phyloP scores from a whole-genome alignment of 2,888 invertebrate species.

The Tetranychus truncatus region DNA sequence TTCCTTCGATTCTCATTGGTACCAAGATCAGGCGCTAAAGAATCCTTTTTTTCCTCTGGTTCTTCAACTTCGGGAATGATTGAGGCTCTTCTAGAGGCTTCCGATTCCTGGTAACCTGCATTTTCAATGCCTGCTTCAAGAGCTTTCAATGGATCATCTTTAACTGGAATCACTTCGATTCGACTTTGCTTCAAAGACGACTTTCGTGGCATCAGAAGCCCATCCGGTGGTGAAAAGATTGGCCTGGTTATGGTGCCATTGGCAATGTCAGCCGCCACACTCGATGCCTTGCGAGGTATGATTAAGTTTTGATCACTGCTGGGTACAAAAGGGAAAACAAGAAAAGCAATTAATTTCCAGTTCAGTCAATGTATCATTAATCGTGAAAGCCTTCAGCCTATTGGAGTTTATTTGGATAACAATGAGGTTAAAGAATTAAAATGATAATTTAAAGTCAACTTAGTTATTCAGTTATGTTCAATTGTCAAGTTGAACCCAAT shows the following conservation, averaged over 20 bases:
- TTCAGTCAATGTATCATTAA: too few relatives aligned
- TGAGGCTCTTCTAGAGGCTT: not conserved
- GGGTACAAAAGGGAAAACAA: too few relatives aligned
- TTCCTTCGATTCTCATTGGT: not conserved
- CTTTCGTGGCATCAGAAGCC: not conserved
- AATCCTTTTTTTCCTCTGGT: not conserved
- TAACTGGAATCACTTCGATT: conserved; percentile 5
- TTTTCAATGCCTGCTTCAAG: not conserved
- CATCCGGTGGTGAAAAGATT: not conserved
- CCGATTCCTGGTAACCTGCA: conserved; percentile 7
- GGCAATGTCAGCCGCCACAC: not conserved
- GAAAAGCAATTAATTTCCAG: too few relatives aligned
- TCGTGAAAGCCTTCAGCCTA: too few relatives aligned
- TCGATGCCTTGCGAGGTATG: not conserved
- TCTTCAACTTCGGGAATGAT: not conserved
- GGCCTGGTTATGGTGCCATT: conserved; percentile 5
- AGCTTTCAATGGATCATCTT: conserved; percentile 7
- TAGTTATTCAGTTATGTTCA: too few relatives aligned
- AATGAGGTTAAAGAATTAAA: too few relatives aligned
- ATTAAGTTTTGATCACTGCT: conserved; percentile 5
- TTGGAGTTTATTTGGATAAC: too few relatives aligned
- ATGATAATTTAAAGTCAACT: too few relatives aligned
- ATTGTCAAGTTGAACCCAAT: too few relatives aligned
- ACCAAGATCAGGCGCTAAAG: not conserved
- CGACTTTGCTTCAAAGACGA: not conserved